These are phyloP conservation scores for Oenanthe oenanthe DNA, from an alignment of 2,113 vertebrate genomes.

Conservation along the genomic window DNA sequence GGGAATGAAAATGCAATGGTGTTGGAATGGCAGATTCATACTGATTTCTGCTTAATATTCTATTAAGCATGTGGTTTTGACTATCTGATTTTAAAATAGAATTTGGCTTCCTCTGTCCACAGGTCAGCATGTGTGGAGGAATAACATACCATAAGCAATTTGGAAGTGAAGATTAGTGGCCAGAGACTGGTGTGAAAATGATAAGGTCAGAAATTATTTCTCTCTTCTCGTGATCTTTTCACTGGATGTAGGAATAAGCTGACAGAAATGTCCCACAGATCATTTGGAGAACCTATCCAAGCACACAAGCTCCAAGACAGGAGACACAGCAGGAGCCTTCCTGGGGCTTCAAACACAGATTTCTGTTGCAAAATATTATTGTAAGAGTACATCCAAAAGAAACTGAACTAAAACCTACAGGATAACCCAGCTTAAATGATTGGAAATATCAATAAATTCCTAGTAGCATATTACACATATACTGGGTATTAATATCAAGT, in stretches of 20 bases:
- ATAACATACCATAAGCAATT: not conserved
- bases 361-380: not conserved
- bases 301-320: conserved; percentile 23
- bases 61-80: not conserved
- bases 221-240: not conserved
- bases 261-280: conserved; percentile 29
- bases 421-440: not conserved
- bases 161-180: not conserved
- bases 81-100: not conserved
- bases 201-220: not conserved
- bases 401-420: not conserved
- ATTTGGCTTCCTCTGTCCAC: not conserved
- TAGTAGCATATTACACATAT: not conserved
- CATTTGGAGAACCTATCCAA: conserved; percentile 6
- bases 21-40: not conserved
- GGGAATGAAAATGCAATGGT: not conserved
- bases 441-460: conserved; percentile 34
- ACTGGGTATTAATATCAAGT: not conserved
- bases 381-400: not conserved
- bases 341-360: conserved; percentile 22
- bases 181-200: not conserved
- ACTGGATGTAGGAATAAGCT: not conserved
- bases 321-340: conserved; percentile 16
- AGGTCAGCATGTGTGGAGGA: not conserved
- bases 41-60: not conserved